Base-by-base conservation (phyloP, 2,888 invertebrate genomes). In the Hyppa rectilinea region DNA sequence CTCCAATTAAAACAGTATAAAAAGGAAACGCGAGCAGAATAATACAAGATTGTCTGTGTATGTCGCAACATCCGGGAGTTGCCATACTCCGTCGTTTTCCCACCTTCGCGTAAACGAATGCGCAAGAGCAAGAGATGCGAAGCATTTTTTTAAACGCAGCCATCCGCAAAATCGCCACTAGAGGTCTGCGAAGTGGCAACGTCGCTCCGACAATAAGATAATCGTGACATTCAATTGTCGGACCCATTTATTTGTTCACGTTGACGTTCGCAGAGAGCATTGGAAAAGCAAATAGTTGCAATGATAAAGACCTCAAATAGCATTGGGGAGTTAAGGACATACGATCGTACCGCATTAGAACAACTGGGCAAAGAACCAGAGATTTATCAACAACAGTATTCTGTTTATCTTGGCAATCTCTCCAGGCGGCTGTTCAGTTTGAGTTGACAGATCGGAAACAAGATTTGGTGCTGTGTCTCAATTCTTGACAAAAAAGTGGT, bases 401-500 rank as follows among this genome's bases (percentile, higher is more conserved):
- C 9, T 71, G 61, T 70, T 81, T 71, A 71, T 71, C 56, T 78
- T 76, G 71, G 73, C 76, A 71, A 71, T 80, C 53, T 77, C 52
- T 58, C 50, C 73, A 71, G 68, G 63, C 69, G 81, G 75, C 72
- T 81, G 83, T 84, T 68, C 64, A 71, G 63, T 76, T n/a, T 50
- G 55, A 81, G 83, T 86, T 88, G 88, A 87, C 78, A 87, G 77
- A 84, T 85, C 81, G 79, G 81, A 89, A 87, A 86, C 87, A 84
- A 87, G 80, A 87, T 87, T 87, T 81, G 83, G 78, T 84, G 78
- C 73, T 82, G 82, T 79, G 80, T 79, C 80, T 83, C 64, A 84
- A 80, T 82, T 85, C 84, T 87, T 79, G 80, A 81, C 75, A 90
- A 92, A 93, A n/a, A 92, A 92, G 86, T 88, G 84, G 87, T 87